Percentiles rank a stretch among this genome's conserved stretches.
phyloP scores from a whole-genome alignment of 2,888 invertebrate genomes.

The Parelbella ahira region DNA sequence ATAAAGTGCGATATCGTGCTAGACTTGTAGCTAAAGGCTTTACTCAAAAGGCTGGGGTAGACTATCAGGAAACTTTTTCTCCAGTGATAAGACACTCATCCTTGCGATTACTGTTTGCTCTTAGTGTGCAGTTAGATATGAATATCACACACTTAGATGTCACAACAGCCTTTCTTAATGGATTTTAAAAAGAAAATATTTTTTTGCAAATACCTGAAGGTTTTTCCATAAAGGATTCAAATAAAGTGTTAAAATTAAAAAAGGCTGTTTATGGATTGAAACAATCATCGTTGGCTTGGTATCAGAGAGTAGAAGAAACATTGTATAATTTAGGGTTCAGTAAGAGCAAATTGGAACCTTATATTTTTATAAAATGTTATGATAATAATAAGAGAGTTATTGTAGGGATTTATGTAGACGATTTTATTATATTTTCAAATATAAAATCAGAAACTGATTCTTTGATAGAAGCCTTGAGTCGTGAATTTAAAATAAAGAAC shows the following conservation, averaged over 20 bases:
- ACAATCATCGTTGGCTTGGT: conserved; percentile 2
- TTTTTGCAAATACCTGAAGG: neutral
- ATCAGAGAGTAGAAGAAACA: neutral
- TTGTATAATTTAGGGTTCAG: neutral
- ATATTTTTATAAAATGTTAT: conserved; percentile 16
- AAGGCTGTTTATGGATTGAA: conserved; percentile 4
- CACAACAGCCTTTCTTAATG: conserved; percentile 6
- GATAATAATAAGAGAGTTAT: conserved; percentile 10
- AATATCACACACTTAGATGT: conserved; percentile 5
- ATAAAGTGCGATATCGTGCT: conserved; percentile 2
- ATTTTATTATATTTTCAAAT: conserved; percentile 28
- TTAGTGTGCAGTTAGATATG: conserved; percentile 4
- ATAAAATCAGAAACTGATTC: conserved; percentile 9
- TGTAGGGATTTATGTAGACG: conserved; percentile 21
- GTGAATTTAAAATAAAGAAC: conserved; percentile 25
- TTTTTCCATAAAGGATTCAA: neutral
- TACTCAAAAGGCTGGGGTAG: neutral
- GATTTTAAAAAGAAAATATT: conserved; percentile 1
- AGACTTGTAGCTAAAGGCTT: conserved; percentile 3
- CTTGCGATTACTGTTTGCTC: neutral
- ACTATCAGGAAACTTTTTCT: neutral
- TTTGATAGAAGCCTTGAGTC: conserved; percentile 9
- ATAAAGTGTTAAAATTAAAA: conserved; percentile 1
- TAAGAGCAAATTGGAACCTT: conserved; percentile 7
- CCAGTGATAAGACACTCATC: conserved; percentile 2